These are phyloP conservation scores for Eristalis arbustorum DNA, from an alignment of 2,888 invertebrate genomes.

Conservation along the genomic window DNA sequence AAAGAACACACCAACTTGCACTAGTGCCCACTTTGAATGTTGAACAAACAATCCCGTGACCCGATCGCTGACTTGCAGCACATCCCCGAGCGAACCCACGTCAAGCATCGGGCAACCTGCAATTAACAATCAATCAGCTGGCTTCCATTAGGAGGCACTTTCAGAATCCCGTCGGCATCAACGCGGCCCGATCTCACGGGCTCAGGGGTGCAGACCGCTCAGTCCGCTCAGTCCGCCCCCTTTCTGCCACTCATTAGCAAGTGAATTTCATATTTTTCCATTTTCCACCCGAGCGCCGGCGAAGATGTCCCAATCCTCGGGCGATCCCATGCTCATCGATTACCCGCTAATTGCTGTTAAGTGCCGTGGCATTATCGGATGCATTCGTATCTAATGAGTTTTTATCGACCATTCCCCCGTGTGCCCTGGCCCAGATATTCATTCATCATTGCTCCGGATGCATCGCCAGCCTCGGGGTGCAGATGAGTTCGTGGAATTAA, in stretches of 20 bases:
- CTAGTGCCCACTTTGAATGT: not conserved
- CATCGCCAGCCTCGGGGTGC: not conserved
- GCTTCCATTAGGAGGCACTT: not conserved
- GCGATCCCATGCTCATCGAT: slow-evolving; percentile 30
- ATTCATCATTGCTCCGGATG: slow-evolving; percentile 2
- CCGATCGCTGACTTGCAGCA: not conserved
- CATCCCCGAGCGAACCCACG: not conserved
- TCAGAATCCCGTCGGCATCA: not conserved
- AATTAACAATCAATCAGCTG: not conserved
- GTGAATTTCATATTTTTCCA: not conserved
- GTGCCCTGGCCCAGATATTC: not conserved
- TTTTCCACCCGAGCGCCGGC: not conserved
- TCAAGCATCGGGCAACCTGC: not conserved
- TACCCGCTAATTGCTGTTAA: slow-evolving; percentile 39
- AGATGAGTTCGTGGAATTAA: slow-evolving; percentile 22
- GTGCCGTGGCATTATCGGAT: slow-evolving; percentile 19
- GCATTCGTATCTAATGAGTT: slow-evolving; percentile 30
- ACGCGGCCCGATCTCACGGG: not conserved
- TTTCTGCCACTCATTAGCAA: not conserved
- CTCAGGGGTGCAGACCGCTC: too few species aligned
- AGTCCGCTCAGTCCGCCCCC: not conserved
- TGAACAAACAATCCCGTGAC: not conserved
- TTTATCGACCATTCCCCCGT: not conserved
- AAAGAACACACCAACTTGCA: not conserved
- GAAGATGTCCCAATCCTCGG: slow-evolving; percentile 23